Percentiles rank a stretch among this genome's conserved stretches.
These are phyloP conservation scores for Aphelenchoides besseyi DNA, from an alignment of 1,140 invertebrate genomes.

Conservation along the genomic window DNA sequence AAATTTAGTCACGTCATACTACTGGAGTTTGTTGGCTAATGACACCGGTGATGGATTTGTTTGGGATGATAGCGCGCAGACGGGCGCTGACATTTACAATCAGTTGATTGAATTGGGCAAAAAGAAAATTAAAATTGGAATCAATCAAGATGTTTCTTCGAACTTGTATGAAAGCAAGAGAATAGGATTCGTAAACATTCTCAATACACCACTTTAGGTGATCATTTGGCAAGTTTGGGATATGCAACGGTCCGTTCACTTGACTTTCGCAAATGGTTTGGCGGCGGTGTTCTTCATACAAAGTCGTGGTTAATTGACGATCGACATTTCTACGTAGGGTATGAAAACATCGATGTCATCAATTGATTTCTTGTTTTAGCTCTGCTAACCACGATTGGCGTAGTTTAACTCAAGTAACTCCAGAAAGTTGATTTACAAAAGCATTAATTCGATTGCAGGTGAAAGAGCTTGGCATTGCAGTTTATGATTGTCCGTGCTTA, in stretches of 20 bases:
- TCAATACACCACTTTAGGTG: too few relatives aligned
- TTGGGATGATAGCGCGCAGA: conserved; percentile 7
- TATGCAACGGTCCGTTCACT: conserved; percentile 28
- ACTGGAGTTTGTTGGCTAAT: conserved; percentile 34
- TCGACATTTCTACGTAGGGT: conserved; percentile 33
- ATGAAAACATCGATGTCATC: too few relatives aligned
- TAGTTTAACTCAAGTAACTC: conserved; percentile 30
- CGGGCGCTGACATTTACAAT: conserved; percentile 20
- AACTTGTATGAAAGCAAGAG: conserved; percentile 9
- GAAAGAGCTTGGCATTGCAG: conserved; percentile 82
- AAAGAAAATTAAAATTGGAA: conserved; percentile 19
- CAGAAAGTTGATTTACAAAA: neutral
- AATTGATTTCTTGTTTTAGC: conserved; percentile 5
- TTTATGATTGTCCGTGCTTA: conserved; percentile 77
- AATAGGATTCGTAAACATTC: too few relatives aligned
- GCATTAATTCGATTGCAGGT: conserved; percentile 68
- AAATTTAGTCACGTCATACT: conserved; percentile 28
- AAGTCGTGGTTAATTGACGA: conserved; percentile 31
- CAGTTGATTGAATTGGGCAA: conserved; percentile 18
- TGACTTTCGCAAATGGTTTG: conserved; percentile 27
- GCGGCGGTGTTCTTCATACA: conserved; percentile 36
- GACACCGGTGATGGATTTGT: conserved; percentile 31
- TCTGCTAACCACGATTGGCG: conserved; percentile 35
- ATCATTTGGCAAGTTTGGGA: neutral
- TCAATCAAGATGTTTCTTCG: conserved; percentile 23